phyloP scores from a whole-genome alignment of 2,797 vertebrate genomes.

The Pangasius macronema region DNA sequence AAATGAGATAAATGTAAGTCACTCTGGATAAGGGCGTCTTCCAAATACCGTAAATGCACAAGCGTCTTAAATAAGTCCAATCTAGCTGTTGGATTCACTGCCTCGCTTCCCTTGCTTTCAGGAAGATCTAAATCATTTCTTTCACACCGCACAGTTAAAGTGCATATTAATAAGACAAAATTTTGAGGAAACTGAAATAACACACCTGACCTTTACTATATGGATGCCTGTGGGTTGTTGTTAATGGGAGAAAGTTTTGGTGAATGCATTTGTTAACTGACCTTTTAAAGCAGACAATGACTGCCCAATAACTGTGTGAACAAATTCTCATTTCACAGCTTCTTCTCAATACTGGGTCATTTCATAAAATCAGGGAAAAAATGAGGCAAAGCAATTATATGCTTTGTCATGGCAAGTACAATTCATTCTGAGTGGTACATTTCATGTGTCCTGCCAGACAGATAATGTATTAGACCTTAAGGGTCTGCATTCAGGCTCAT shows the following conservation, averaged over 20 bases:
- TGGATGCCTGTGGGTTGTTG: not conserved
- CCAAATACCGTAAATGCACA: too few relatives aligned
- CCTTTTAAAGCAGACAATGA: conserved; percentile 24
- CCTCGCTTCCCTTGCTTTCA: not conserved
- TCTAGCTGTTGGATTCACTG: not conserved
- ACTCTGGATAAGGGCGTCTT: too few relatives aligned
- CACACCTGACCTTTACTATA: not conserved
- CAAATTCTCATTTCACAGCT: not conserved
- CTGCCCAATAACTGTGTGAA: not conserved
- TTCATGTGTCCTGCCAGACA: conserved; percentile 9
- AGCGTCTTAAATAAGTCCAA: not conserved
- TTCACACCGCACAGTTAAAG: not conserved
- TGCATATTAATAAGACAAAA: not conserved
- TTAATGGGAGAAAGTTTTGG: not conserved
- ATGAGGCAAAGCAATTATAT: not conserved
- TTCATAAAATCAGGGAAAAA: not conserved
- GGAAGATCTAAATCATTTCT: not conserved
- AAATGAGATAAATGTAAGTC: too few relatives aligned
- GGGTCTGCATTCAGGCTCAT: conserved; percentile 1
- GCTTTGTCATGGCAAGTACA: not conserved
- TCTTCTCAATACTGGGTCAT: not conserved
- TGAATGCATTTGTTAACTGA: conserved; percentile 27
- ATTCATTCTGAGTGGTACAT: not conserved
- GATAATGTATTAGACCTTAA: not conserved
- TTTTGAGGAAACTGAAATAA: not conserved